Base-by-base conservation (phyloP, 2,888 invertebrate genomes). In the Bellardia pandia region DNA sequence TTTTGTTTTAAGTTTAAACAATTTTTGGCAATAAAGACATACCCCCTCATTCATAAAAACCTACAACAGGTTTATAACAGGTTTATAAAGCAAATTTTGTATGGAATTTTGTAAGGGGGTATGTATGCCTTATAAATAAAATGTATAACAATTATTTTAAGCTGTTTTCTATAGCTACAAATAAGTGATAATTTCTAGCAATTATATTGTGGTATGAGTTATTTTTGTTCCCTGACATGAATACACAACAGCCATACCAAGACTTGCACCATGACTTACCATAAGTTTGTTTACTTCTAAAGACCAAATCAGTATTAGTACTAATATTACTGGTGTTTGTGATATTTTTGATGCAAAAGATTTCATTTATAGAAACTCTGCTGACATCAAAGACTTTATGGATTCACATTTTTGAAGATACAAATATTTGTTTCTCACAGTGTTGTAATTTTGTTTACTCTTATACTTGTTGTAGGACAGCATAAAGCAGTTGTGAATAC, bases 241-340 rank as follows among this genome's bases (percentile, higher is more conserved):
- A 37, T 37, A 37, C 37, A 37, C 37, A 37, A 5, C 13, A 45
- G 30, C 14, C 33, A 33, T 7, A 64, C 13, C 13, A 64, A 72
- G 37, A 48, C 37, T 66, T 68, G 37, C 30, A 45, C 68, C 53
- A 68, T 77, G 42, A 77, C 68, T 77, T 68, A 16, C 45, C 42
- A 53, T 53, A 42, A 77, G 1, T 77, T 66, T 77, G 56, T 66
- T 56, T 66, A 66, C 56, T 66, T 30, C 53, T 42, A 64, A 60
- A 66, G 62, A 37, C 51, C 37, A 51, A 4, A 13, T 6, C 37
- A 23, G 62, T 51, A 62, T 62, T 51, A 51, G 64, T 40, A 40
- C 3, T 40, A 64, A 64, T 53, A 37, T 11, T 64, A n/a, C 51
- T 51, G 64, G n/a, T 40, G 14, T 51, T 40, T 48, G 14, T 76